Percentiles rank a stretch among this genome's conserved stretches.
These are phyloP conservation scores for Drosophila affinis DNA, from an alignment of 2,888 invertebrate species.

Conservation along the genomic window DNA sequence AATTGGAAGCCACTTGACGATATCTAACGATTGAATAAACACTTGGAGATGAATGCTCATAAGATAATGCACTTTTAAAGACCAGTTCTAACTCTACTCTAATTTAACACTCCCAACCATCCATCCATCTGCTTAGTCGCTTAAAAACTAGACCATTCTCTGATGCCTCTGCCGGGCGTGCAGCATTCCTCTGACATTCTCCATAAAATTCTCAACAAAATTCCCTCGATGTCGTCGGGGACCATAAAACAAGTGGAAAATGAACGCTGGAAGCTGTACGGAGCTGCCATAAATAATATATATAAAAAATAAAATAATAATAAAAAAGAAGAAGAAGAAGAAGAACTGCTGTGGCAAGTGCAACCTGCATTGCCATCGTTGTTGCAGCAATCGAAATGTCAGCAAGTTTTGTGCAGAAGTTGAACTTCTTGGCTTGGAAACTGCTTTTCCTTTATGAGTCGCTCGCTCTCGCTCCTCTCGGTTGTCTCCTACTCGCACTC, in stretches of 20 bases:
- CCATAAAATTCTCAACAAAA: slow-evolving; percentile 12
- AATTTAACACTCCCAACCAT: background rate
- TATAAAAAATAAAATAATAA: slow-evolving; percentile 29
- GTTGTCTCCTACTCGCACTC: slow-evolving; percentile 11
- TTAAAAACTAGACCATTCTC: background rate
- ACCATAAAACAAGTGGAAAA: slow-evolving; percentile 28
- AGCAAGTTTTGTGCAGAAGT: slow-evolving; percentile 64
- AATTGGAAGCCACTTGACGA: background rate
- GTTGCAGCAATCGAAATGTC: slow-evolving; percentile 69
- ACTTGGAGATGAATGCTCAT: too few species aligned
- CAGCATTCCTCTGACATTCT: slow-evolving; percentile 1
- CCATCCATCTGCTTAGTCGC: background rate
- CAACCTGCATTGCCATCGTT: slow-evolving; percentile 48
- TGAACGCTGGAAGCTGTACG: slow-evolving; percentile 9
- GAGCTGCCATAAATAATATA: slow-evolving; percentile 41
- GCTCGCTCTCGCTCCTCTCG: background rate
- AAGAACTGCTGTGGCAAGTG: slow-evolving; percentile 32
- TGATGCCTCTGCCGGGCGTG: background rate
- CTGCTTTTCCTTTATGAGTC: slow-evolving; percentile 30
- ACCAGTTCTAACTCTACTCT: background rate
- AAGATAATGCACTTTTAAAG: background rate
- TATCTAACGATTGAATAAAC: too few species aligned
- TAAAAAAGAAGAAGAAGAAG: slow-evolving; percentile 10
- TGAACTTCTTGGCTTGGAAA: slow-evolving; percentile 29
- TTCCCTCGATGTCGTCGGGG: slow-evolving; percentile 14